These are phyloP conservation scores for Tyria jacobaeae DNA, from an alignment of 2,888 invertebrate genomes.

Conservation along the genomic window DNA sequence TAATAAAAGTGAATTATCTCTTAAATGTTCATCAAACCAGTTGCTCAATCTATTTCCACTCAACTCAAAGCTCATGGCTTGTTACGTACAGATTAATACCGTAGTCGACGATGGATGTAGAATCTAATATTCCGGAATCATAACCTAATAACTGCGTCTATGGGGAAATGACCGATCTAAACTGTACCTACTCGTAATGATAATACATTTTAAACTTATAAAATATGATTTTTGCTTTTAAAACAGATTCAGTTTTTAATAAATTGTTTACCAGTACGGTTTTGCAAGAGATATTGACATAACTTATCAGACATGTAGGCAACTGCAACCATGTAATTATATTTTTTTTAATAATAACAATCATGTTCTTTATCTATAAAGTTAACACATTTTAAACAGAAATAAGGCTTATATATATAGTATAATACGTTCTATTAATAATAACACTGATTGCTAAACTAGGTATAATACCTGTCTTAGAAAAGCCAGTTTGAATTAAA, in stretches of 20 bases:
- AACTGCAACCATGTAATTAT: no score
- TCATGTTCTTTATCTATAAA: no score
- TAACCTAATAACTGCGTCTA: constrained; percentile 55
- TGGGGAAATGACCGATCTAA: constrained; percentile 30
- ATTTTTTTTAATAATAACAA: no score
- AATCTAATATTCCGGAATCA: constrained; percentile 55
- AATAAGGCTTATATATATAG: no score
- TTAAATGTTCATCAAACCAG: not conserved
- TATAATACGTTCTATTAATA: no score
- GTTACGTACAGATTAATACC: constrained; percentile 25
- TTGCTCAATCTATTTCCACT: not conserved
- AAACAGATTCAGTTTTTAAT: not conserved
- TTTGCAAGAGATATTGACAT: no score
- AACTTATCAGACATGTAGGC: no score
- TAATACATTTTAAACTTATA: not conserved
- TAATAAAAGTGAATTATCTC: no score
- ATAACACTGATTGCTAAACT: no score
- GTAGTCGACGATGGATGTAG: constrained; percentile 39
- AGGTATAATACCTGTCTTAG: no score
- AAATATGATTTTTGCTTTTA: not conserved
- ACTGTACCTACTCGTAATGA: constrained; percentile 11
- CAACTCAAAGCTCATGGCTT: constrained; percentile 4
- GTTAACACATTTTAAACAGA: no score
- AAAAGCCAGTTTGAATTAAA: no score
- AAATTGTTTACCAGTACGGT: not conserved